Conservation (phyloP, 2,888 invertebrate genomes). For the Clitarchus hookeri region DNA sequence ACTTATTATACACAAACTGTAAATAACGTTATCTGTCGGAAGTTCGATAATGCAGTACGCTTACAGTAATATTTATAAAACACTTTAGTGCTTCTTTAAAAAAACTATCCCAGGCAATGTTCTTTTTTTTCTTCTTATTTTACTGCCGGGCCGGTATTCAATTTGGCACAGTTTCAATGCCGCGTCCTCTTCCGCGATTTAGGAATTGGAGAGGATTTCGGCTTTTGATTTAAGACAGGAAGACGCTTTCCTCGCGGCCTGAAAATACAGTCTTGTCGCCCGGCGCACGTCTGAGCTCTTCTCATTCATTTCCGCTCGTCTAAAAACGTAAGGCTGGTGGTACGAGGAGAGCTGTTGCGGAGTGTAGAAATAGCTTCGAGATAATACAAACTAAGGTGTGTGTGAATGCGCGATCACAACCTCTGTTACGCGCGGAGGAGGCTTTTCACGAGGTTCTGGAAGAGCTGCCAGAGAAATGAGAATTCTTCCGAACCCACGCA, state of each 20-base stretch:
- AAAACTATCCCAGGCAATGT: background rate
- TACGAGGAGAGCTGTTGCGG: background rate
- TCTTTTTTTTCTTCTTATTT: background rate
- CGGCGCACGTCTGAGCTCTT: background rate
- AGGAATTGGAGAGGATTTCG: conserved; percentile 14
- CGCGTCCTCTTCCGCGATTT: background rate
- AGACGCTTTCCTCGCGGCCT: background rate
- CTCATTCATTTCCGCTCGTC: background rate
- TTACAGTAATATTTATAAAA: background rate
- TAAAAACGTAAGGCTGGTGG: background rate
- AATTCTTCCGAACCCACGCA: too few relatives aligned
- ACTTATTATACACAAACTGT: too few relatives aligned
- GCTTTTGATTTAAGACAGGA: conserved; percentile 9
- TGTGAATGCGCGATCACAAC: too few relatives aligned
- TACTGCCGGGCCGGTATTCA: background rate
- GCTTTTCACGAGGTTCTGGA: too few relatives aligned
- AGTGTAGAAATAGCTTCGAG: too few relatives aligned
- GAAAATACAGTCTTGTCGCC: background rate
- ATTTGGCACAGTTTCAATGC: background rate
- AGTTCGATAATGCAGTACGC: background rate
- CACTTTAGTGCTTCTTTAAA: background rate
- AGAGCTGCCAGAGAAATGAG: too few relatives aligned
- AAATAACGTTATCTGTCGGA: background rate
- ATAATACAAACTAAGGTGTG: too few relatives aligned
- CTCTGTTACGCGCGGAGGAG: too few relatives aligned